Conservation (phyloP, 2,113 vertebrate genomes). For the Eulemur macaco region DNA sequence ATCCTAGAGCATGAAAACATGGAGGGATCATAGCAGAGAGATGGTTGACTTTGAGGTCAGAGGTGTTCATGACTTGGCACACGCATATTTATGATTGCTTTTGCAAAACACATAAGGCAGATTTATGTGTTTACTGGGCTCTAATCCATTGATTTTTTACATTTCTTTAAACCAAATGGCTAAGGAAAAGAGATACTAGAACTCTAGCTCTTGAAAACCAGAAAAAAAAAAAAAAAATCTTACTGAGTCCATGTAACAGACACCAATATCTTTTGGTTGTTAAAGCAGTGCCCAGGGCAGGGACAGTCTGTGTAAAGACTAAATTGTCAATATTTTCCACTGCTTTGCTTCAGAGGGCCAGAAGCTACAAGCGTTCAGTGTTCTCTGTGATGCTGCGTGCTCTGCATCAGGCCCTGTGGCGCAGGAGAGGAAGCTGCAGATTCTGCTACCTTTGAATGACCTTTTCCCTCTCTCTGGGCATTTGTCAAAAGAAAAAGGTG, state of each 20-base stretch:
- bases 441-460: constrained; percentile 73
- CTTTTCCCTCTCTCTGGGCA: constrained; percentile 70
- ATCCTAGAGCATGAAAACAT: background rate
- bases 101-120: background rate
- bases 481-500: constrained; percentile 75
- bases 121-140: background rate
- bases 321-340: background rate
- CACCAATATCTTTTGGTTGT: background rate
- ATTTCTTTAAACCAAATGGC: background rate
- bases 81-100: background rate
- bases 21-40: background rate
- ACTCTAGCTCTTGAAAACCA: background rate
- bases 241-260: background rate
- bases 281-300: background rate
- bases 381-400: background rate
- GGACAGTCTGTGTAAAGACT: background rate
- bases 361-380: background rate
- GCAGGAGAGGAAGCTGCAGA: background rate
- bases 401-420: background rate
- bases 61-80: background rate
- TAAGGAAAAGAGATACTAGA: constrained; percentile 15
- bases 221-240: background rate
- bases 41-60: background rate
- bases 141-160: background rate
- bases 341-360: background rate